A percentile compares a stretch with the other conserved stretches of the same genome.
Conservation (phyloP, 2,888 invertebrate species). For the Dicyrtomina minuta region DNA sequence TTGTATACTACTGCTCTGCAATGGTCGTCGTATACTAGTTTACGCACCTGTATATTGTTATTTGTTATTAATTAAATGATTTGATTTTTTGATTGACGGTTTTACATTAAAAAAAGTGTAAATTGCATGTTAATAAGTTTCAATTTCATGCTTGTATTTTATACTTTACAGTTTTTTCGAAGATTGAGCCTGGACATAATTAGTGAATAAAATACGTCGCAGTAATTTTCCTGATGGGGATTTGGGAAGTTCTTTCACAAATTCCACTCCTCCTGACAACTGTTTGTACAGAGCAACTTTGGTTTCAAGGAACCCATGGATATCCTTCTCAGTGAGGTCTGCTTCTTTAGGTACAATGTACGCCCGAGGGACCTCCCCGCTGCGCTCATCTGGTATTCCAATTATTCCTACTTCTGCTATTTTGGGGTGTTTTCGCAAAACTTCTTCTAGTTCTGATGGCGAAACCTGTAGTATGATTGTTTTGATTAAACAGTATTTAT, state of each 20-base stretch:
- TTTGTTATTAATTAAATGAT: too few relatives aligned
- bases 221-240: conserved; percentile 76
- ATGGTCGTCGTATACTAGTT: too few relatives aligned
- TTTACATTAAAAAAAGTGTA: too few relatives aligned
- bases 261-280: conserved; percentile 68
- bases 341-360: conserved; percentile 65
- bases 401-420: conserved; percentile 80
- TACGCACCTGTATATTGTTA: too few relatives aligned
- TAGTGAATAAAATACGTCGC: too few relatives aligned
- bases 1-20: too few relatives aligned
- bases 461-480: conserved; percentile 73
- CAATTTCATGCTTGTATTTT: too few relatives aligned
- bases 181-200: too few relatives aligned
- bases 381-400: conserved; percentile 68
- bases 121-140: too few relatives aligned
- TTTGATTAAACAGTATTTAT: too few relatives aligned
- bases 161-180: too few relatives aligned
- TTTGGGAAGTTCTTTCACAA: conserved; percentile 70
- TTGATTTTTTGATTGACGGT: too few relatives aligned
- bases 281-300: conserved; percentile 76
- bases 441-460: conserved; percentile 80
- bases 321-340: conserved; percentile 61
- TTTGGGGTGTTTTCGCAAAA: conserved; percentile 70
- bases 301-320: conserved; percentile 65
- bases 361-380: conserved; percentile 76